Base-by-base conservation (phyloP, 2,797 vertebrate genomes). In the Triplophysa bombifrons region DNA sequence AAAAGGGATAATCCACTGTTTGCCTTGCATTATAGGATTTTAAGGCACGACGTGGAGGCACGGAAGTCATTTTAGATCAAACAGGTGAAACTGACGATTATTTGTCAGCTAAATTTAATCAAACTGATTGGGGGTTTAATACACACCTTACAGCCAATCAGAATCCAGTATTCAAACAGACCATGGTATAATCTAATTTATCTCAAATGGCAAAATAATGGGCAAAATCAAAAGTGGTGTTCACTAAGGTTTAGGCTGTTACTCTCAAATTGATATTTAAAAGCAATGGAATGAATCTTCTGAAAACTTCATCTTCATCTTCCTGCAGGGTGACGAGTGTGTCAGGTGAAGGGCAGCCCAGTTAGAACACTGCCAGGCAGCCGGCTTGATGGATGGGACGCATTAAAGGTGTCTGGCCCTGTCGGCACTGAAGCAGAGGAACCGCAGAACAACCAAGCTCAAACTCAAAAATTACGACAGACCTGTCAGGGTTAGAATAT, bases 301-400 rank as follows among this genome's bases (percentile, higher is more conserved):
- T 60, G 19, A 66, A 50, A 61, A 60, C 70, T 65, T 69, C 17
- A 80, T 85, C 70, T 65, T 69, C 17, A 80, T 85, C 76, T 72
- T 72, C 87, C 68, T 56, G 76, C 84, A 86, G 86, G 79, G 70
- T 82, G 69, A 41, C 63, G 22, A 60, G 44, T 55, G 75, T 88
- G 90, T 92, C 90, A 92, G 80, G 13, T 78, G 41, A 46, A 88
- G 87, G 86, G 81, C 88, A 89, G 56, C 61, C 67, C 60, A 72
- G 71, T 75, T 77, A 84, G 72, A 76, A 63, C 76, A 11, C 34
- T 63, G 73, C 70, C 72, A 82, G 72, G 80, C 80, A 81, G 71
- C 83, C 46, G 61, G 76, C 78, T 85, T 89, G 88, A 92, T 89
- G 86, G 86, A 92, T 92, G 85, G 86, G 86, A 87, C 81, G 83